Evolutionary conservation across 2,888 invertebrate species (phyloP).

Genomic region (Brachycybe producta): DNA sequence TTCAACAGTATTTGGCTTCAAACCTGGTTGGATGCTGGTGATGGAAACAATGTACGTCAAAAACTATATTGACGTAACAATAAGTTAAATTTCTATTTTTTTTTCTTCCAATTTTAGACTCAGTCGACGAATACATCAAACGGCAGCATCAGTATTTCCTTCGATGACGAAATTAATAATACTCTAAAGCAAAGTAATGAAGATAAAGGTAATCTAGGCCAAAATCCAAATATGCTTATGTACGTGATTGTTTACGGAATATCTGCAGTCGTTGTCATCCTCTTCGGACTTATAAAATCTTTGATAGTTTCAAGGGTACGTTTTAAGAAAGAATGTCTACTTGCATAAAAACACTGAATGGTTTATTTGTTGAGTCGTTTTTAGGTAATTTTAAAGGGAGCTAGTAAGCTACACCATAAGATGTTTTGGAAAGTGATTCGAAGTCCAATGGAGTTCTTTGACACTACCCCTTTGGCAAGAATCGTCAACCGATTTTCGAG

Average conservation of each 20-base stretch:
- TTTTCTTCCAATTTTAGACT: no score
- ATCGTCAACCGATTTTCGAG: slow-evolving; percentile 38
- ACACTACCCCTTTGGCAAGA: slow-evolving; percentile 36
- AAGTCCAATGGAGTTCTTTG: slow-evolving; percentile 33
- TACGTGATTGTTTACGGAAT: slow-evolving; percentile 11
- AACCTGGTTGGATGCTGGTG: slow-evolving; percentile 26
- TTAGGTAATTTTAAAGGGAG: slow-evolving; percentile 13
- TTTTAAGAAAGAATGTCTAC: neutral
- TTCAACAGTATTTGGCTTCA: slow-evolving; percentile 29
- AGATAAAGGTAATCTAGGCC: no score
- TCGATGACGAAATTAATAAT: no score
- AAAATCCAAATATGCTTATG: slow-evolving; percentile 5
- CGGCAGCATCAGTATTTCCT: no score
- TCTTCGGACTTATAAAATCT: slow-evolving; percentile 10
- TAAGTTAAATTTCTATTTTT: no score
- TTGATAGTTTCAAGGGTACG: slow-evolving; percentile 12
- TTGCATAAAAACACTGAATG: no score
- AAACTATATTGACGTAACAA: no score
- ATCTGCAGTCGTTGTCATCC: slow-evolving; percentile 2
- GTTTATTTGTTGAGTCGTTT: no score
- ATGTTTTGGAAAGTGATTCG: slow-evolving; percentile 17
- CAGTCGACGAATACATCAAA: no score
- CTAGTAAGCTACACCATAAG: slow-evolving; percentile 14
- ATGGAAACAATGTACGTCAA: no score
- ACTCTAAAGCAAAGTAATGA: no score